Conservation (phyloP, 1,140 invertebrate species). For the Heliconius hermathena region DNA sequence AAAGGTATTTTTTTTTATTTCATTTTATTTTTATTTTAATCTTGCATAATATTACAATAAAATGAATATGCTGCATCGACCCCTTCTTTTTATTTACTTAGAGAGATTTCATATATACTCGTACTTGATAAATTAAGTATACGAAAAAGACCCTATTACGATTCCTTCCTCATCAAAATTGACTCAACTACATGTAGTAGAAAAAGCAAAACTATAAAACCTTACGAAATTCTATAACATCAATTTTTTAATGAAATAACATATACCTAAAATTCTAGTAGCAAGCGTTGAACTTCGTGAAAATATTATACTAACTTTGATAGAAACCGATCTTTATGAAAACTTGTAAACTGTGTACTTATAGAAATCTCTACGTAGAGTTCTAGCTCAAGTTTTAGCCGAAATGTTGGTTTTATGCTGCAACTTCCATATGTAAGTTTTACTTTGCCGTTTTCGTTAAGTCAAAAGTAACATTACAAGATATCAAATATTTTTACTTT, state of each 20-base stretch:
- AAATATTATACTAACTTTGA: conserved; percentile 6
- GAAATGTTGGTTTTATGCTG: conserved; percentile 6
- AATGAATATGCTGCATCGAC: no score
- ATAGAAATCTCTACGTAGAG: conserved; percentile 3
- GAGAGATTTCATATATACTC: no score
- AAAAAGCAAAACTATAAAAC: no score
- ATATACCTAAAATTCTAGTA: not conserved
- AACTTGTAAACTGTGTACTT: not conserved
- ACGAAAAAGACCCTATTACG: no score
- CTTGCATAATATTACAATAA: no score
- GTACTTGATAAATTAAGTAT: no score
- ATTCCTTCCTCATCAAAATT: no score
- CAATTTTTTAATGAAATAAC: not conserved
- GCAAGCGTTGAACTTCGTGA: not conserved
- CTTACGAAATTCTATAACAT: not conserved
- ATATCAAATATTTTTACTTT: not conserved
- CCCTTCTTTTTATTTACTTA: no score
- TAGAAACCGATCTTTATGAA: conserved; percentile 1
- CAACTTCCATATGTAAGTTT: not conserved
- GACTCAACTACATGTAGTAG: no score
- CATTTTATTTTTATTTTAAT: no score
- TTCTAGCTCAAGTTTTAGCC: conserved; percentile 8
- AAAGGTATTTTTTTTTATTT: not conserved
- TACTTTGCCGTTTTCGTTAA: not conserved
- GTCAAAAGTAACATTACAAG: not conserved